These are phyloP conservation scores for Rhingia campestris DNA, from an alignment of 2,888 invertebrate species.

Conservation along the genomic window DNA sequence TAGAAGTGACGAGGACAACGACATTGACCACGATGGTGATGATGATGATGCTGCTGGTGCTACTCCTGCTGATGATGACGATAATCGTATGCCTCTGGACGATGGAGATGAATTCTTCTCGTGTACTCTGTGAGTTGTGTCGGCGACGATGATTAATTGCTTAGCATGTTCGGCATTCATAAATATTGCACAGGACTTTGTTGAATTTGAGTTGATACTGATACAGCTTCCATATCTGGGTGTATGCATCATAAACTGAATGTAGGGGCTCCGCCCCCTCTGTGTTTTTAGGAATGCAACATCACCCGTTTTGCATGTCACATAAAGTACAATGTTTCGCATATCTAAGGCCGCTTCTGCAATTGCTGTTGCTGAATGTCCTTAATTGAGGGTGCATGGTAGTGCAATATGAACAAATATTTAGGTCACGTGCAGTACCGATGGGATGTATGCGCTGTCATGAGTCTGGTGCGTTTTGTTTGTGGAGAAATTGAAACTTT, in stretches of 20 bases:
- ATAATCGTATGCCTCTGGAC: background rate
- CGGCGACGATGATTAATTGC: constrained; percentile 71
- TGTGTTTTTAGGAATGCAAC: constrained; percentile 3
- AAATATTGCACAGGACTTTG: constrained; percentile 71
- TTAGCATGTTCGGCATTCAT: constrained; percentile 72
- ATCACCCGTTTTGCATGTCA: constrained; percentile 52
- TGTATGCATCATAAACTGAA: constrained; percentile 48
- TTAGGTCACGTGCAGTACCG: constrained; percentile 52
- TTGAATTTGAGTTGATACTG: constrained; percentile 71
- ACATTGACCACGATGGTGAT: constrained; percentile 10
- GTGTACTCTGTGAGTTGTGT: constrained; percentile 56
- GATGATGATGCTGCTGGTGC: constrained; percentile 50
- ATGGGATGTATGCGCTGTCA: constrained; percentile 15
- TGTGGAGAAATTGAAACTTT: constrained; percentile 9
- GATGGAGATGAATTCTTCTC: constrained; percentile 44
- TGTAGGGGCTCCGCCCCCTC: background rate
- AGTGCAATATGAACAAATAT: constrained; percentile 50
- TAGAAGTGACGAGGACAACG: constrained; percentile 28
- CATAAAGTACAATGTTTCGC: constrained; percentile 56
- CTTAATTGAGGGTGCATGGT: constrained; percentile 70
- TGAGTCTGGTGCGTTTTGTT: constrained; percentile 19
- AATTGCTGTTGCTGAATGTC: constrained; percentile 48
- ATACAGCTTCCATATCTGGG: constrained; percentile 59
- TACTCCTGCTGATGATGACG: constrained; percentile 31
- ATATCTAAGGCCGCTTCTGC: constrained; percentile 53